Evolutionary conservation across 2,888 invertebrate genomes (phyloP), one percentile per base, ranked within the genome.

Genomic region (Dendrolimus pini): DNA sequence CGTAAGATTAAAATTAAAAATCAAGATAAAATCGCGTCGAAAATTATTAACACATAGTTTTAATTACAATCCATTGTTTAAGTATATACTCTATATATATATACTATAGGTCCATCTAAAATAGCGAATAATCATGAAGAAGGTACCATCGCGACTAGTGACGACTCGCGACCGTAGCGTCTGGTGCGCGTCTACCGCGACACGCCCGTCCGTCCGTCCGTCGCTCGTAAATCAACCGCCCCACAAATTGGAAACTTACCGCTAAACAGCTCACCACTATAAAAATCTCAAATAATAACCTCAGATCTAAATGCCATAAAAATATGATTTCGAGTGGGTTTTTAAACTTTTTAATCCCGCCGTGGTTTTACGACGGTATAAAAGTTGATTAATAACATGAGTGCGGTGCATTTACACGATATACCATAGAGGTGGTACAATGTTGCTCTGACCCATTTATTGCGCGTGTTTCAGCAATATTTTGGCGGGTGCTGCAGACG

Each of bases 221-320:
- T 47, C 47, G 65, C 68, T 71, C 84, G 78, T 89, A 89, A 89
- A 89, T 89, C 87, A 86, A 64, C 59, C 71, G 65, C 66, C 68
- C 77, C 81, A 85, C 82, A 83, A 85, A 89, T 87, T 86, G 80
- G 83, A 86, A 85, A 81, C 78, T 72, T 74, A 78, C 78, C 77
- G 76, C 80, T 79, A 77, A 83, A 81, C 79, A 77, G 72, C 82
- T 76, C 74, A 71, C 74, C 72, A 74, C 78, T 77, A 81, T 82
- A 84, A 85, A 80, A 86, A 78, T 73, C 72, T 75, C 77, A 78
- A 85, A 84, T 82, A 81, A 85, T 82, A 86, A 83, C 80, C 77
- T 77, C 78, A 83, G 87, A 89, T 89, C 88, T 89, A 89, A 89
- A 85, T 80, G 77, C 78, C 85, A 85, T 90, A 89, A 89, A 89